phyloP scores from a whole-genome alignment of 92 coral and sea anemone species.

The Siderastrea radians region DNA sequence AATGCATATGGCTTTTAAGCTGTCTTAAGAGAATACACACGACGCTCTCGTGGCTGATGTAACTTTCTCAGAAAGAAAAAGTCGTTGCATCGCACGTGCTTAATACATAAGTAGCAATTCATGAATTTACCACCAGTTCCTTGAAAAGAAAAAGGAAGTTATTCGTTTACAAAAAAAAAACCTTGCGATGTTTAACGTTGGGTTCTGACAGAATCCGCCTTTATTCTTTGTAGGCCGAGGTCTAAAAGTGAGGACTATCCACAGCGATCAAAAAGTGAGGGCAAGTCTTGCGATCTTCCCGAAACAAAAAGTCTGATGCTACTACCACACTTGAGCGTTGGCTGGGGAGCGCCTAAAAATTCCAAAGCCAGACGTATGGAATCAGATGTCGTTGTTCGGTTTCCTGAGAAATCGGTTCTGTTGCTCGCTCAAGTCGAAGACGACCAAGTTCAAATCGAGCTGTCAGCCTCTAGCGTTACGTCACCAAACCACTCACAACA shows the following conservation, averaged over 20 bases:
- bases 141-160: no score
- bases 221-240: conserved; percentile 6
- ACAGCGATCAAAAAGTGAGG: conserved; percentile 12
- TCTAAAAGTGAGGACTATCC: not conserved
- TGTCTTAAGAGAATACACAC: no score
- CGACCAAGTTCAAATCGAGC: conserved; percentile 7
- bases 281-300: not conserved
- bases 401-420: conserved; percentile 43
- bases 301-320: conserved; percentile 13
- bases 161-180: no score
- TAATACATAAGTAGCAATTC: no score
- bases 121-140: no score
- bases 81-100: no score
- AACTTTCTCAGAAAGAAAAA: no score
- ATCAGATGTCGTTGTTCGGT: conserved; percentile 14
- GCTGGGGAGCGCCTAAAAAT: not conserved
- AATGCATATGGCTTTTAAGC: no score
- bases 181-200: no score
- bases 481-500: conserved; percentile 5
- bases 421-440: conserved; percentile 42
- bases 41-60: no score
- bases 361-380: not conserved
- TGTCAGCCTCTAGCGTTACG: conserved; percentile 26
- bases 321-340: conserved; percentile 10
- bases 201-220: not conserved